A percentile compares a stretch with the other conserved stretches of the same genome.
These are phyloP conservation scores for Nomada flava DNA, from an alignment of 2,888 invertebrate genomes.

Conservation along the genomic window DNA sequence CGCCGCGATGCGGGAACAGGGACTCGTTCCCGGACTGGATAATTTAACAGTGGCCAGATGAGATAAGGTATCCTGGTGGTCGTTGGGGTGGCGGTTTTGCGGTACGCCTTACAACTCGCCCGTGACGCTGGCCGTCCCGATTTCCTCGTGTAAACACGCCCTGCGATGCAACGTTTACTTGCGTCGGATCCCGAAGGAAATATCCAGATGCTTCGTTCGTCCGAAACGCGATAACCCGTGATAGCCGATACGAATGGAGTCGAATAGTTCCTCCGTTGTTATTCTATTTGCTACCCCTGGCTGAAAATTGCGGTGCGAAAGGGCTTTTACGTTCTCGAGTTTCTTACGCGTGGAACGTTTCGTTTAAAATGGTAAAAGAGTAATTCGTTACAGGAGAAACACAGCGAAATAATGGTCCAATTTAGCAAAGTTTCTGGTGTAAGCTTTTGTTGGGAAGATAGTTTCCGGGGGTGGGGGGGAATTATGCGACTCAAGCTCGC, in stretches of 20 bases:
- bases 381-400: too few species aligned
- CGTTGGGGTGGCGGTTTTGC: slow-evolving; percentile 66
- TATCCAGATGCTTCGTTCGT: slow-evolving; percentile 22
- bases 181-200: slow-evolving; percentile 54
- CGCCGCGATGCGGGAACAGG: slow-evolving; percentile 50
- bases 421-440: neutral
- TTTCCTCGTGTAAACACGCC: slow-evolving; percentile 68
- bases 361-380: too few species aligned
- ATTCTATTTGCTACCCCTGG: neutral
- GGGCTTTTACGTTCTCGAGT: too few species aligned
- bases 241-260: slow-evolving; percentile 13
- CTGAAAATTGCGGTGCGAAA: neutral
- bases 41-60: slow-evolving; percentile 77
- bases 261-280: neutral
- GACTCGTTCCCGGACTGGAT: slow-evolving; percentile 64
- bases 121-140: slow-evolving; percentile 54
- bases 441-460: neutral
- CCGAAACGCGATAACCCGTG: slow-evolving; percentile 1
- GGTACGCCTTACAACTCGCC: slow-evolving; percentile 63
- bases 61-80: slow-evolving; percentile 76
- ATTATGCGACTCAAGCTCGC: neutral
- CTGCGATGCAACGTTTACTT: slow-evolving; percentile 42
- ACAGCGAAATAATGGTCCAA: too few species aligned
- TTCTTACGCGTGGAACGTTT: too few species aligned
- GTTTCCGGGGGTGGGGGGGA: neutral